A percentile compares a stretch with the other conserved stretches of the same genome.
These are phyloP conservation scores for Drosophila emarginata DNA, from an alignment of 2,888 invertebrate genomes.

Conservation along the genomic window DNA sequence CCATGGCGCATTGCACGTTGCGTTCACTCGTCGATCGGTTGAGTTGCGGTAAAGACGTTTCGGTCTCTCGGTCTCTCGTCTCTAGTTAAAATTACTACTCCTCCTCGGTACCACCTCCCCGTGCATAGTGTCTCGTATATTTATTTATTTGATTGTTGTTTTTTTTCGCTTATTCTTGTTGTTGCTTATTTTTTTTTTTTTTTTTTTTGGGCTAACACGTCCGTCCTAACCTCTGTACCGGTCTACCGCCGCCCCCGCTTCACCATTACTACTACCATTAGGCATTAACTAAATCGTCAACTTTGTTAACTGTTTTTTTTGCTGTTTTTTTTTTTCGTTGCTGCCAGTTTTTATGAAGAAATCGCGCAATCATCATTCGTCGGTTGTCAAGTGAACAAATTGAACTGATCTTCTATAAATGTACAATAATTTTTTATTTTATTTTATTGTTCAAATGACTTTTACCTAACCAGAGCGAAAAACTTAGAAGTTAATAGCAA, in stretches of 20 bases:
- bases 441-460: constrained; percentile 30
- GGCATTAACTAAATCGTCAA: neutral
- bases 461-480: neutral
- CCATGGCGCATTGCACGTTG: constrained; percentile 61
- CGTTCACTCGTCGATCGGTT: constrained; percentile 77
- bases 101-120: neutral
- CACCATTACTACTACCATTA: neutral
- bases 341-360: neutral
- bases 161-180: neutral
- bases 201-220: constrained; percentile 10
- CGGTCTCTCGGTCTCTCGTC: neutral
- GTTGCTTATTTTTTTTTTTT: neutral
- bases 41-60: constrained; percentile 66
- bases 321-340: neutral
- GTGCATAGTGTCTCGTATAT: neutral
- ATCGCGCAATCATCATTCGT: constrained; percentile 18
- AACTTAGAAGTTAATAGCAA: neutral
- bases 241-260: neutral
- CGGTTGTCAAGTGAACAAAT: constrained; percentile 16
- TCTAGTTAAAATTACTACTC: neutral
- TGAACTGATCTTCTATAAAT: constrained; percentile 22
- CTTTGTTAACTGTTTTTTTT: constrained; percentile 5
- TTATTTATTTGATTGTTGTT: neutral
- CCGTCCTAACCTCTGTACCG: neutral
- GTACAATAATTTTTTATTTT: constrained; percentile 10